Conservation (phyloP, 2,113 vertebrate species). For the Gila orcuttii region DNA sequence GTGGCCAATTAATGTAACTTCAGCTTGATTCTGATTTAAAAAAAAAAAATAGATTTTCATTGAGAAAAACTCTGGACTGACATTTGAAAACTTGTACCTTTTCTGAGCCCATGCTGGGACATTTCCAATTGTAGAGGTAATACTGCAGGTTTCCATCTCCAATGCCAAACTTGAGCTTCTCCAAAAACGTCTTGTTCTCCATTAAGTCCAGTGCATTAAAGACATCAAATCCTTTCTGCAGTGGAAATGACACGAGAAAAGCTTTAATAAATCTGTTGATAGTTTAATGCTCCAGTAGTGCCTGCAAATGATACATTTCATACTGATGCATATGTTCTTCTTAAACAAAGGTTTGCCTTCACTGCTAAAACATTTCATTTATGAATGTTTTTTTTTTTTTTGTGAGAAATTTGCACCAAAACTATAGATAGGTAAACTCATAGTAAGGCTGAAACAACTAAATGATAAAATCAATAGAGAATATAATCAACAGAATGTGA, state of each 20-base stretch:
- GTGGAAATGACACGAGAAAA: background rate
- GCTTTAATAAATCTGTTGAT: background rate
- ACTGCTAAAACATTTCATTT: background rate
- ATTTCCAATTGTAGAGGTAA: slow-evolving; percentile 99
- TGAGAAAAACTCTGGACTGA: background rate
- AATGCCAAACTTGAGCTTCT: slow-evolving; percentile 99
- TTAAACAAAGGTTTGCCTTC: background rate
- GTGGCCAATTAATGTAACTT: background rate
- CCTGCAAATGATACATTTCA: background rate
- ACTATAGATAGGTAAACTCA: background rate
- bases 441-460: background rate
- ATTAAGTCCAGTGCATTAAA: slow-evolving; percentile 99
- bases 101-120: slow-evolving; percentile 96
- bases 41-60: background rate
- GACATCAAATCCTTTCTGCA: slow-evolving; percentile 97
- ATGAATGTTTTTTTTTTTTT: background rate
- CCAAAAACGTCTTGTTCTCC: slow-evolving; percentile 99
- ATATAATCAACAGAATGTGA: background rate
- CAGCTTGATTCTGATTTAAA: background rate
- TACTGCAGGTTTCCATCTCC: slow-evolving; percentile 99
- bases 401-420: background rate
- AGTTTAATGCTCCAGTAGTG: background rate
- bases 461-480: background rate
- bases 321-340: background rate
- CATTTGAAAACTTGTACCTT: slow-evolving; percentile 78